A percentile compares a stretch with the other conserved stretches of the same genome.
Conservation (phyloP, 2,113 vertebrate species). For the Otolemur garnettii region DNA sequence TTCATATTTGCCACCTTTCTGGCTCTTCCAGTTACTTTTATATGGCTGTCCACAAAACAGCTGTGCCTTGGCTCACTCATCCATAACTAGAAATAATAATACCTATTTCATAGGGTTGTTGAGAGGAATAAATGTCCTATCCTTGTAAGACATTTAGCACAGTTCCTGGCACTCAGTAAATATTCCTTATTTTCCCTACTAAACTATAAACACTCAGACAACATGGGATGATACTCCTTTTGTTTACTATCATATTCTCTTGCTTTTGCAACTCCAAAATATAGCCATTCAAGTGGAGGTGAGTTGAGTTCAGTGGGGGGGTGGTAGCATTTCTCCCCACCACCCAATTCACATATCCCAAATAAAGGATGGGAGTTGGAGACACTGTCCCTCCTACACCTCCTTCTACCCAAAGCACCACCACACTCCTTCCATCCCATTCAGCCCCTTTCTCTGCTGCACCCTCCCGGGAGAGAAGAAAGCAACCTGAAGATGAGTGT, state of each 20-base stretch:
- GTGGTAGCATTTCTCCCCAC: not conserved
- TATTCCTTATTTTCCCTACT: not conserved
- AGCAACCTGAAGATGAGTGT: not conserved
- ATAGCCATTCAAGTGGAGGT: not conserved
- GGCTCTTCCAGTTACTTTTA: slow-evolving; percentile 3
- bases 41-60: not conserved
- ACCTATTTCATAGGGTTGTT: not conserved
- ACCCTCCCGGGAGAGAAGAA: not conserved
- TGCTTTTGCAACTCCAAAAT: not conserved
- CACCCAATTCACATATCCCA: not conserved
- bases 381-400: not conserved
- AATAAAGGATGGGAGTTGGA: not conserved
- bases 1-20: not conserved
- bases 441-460: not conserved
- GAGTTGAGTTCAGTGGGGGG: not conserved
- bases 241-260: not conserved
- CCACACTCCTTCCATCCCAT: not conserved
- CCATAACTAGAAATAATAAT: slow-evolving; percentile 4
- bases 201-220: not conserved
- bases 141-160: not conserved
- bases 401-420: not conserved
- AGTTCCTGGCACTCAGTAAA: not conserved
- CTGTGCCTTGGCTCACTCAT: not conserved
- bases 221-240: not conserved
- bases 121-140: slow-evolving; percentile 25